These are phyloP conservation scores for Dicyrtoma fusca DNA, from an alignment of 2,888 invertebrate genomes.

Conservation along the genomic window DNA sequence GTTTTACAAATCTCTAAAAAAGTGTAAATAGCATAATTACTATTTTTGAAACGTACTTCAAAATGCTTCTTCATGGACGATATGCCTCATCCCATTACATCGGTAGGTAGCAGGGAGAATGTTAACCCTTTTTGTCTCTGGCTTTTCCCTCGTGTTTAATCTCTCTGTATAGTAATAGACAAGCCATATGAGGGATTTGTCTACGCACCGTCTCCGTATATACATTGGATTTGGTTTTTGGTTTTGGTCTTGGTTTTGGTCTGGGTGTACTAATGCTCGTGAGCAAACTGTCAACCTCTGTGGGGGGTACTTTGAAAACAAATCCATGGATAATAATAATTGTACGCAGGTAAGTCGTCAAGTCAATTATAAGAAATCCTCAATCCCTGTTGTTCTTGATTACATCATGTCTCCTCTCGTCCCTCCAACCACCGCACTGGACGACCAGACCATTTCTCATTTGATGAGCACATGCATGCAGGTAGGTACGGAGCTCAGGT, in stretches of 20 bases:
- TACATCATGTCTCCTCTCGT: not conserved
- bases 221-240: not conserved
- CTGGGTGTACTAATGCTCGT: conserved; percentile 8
- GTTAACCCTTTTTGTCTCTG: not conserved
- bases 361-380: conserved; percentile 1
- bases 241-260: no score
- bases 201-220: no score
- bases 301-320: conserved; percentile 15
- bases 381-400: not conserved
- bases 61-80: no score
- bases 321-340: conserved; percentile 8
- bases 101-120: not conserved
- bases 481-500: no score
- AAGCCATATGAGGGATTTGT: no score
- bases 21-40: no score
- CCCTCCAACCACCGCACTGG: not conserved
- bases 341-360: conserved; percentile 9
- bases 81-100: no score
- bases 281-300: conserved; percentile 22
- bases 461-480: no score
- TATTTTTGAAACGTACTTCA: no score
- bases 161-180: not conserved
- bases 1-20: no score
- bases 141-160: not conserved
- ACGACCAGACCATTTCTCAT: not conserved